Base-by-base conservation (phyloP, 1,140 invertebrate species). In the Drosophila dunni region DNA sequence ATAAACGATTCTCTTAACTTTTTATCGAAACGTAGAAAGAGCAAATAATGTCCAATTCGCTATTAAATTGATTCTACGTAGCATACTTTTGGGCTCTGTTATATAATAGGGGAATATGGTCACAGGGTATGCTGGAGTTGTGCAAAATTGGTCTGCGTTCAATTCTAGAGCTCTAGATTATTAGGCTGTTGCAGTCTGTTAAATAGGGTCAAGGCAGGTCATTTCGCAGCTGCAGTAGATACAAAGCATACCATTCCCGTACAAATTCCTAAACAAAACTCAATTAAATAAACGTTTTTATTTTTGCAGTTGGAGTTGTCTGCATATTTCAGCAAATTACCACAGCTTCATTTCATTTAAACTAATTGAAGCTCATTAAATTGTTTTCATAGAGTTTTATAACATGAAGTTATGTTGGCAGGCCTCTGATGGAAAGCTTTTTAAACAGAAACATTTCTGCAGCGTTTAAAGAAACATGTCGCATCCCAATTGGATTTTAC, bases 351-450 rank as follows among this genome's bases (percentile, higher is more conserved):
- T 57, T 84, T 73, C 61, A 75, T 75, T 82, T 63, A 63, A 82
- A 70, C 79, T 79, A 81, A 81, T 83, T 83, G 71, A 79, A 53
- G 34, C 53, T 66, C 63, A 83, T 83, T 76, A 72, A 73, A 54
- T 51, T 45, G 63, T 53, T 24, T 17, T 46, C 53, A 45, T 24
- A n/a, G 44, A 70, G 44, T 44, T 71, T 80, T 42, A 44, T 80
- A 42, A 20, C 48, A 45, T 54, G 62, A 62, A 71, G 71, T 29
- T 76, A 73, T 84, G 40, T 76, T 79, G 70, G 60, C 6, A 34
- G 29, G 34, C n/a, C 42, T 57, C 20, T 8, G 15, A 2, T 62
- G 2, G 2, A 10, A 67, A 42, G 70, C 65, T 62, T 74, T 60
- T 48, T 29, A 29, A 29, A 10, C 17, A 13, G 10, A 46, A 42